Base-by-base conservation (phyloP, 2,888 invertebrate species). In the Atherix ibis region DNA sequence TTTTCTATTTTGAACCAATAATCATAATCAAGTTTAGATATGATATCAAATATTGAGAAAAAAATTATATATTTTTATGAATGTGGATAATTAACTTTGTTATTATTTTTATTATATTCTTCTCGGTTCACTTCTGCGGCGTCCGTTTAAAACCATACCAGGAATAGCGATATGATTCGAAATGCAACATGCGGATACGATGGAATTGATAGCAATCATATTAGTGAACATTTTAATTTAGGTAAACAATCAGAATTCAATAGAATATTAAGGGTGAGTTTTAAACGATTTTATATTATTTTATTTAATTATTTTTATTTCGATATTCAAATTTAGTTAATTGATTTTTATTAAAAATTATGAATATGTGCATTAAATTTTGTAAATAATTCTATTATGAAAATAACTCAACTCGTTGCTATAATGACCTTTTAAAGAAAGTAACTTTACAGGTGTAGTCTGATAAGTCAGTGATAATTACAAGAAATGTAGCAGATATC, bases 11-110 rank as follows among this genome's bases (percentile, higher is more conserved):
- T n/a, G n/a, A n/a, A n/a, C n/a, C n/a, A n/a, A n/a, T n/a, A n/a
- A n/a, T n/a, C n/a, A n/a, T n/a, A n/a, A n/a, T n/a, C n/a, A n/a
- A n/a, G n/a, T n/a, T n/a, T n/a, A n/a, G n/a, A n/a, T n/a, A n/a
- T n/a, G n/a, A n/a, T n/a, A n/a, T n/a, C n/a, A n/a, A n/a, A n/a
- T n/a, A n/a, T n/a, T n/a, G n/a, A n/a, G n/a, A 38, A 66, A 71
- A 47, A 65, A 81, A 51, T 83, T 82, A 61, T 68, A 72, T 48
- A 73, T 76, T 45, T 66, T 84, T 45, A 65, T 84, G 6, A 6
- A 10, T 27, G 9, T 8, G 13, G 27, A 10, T 27, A 10, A 28
- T 14, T 28, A 28, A 14, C 9, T 12, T 17, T 9, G 10, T 28
- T 28, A 28, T 67, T 81, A 27, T 28, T 26, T 17, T 28, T 27